Evolutionary conservation across 1,140 invertebrate species (phyloP).

Genomic region (Nasonia longicornis): DNA sequence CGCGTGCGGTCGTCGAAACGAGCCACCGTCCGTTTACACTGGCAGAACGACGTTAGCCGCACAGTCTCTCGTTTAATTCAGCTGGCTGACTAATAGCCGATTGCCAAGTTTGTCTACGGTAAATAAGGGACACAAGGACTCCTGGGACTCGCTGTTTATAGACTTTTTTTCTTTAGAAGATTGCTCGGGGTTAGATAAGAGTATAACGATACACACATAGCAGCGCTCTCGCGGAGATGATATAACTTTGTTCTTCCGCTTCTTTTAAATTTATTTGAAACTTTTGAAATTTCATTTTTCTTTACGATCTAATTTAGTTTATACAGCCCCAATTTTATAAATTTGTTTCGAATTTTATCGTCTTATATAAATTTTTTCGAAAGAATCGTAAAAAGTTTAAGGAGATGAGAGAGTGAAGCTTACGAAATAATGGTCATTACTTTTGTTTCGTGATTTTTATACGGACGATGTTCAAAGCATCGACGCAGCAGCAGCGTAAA

Average conservation of each 20-base stretch:
- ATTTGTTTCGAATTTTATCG: background rate
- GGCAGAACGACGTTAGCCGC: background rate
- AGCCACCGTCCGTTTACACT: conserved; percentile 22
- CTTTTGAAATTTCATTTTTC: background rate
- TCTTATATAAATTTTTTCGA: background rate
- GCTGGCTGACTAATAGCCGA: background rate
- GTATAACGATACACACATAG: background rate
- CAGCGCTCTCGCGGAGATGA: background rate
- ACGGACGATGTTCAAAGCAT: background rate
- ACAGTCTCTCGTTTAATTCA: background rate
- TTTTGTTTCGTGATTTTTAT: background rate
- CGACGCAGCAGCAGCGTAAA: background rate
- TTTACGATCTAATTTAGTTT: background rate
- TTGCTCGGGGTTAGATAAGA: background rate
- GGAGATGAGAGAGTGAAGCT: background rate
- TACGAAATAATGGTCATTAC: background rate
- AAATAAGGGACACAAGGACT: conserved; percentile 7
- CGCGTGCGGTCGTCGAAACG: background rate
- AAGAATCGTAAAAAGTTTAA: background rate
- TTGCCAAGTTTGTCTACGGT: conserved; percentile 16
- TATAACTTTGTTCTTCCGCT: background rate
- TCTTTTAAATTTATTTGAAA: background rate
- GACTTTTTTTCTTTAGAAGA: background rate
- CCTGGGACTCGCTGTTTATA: background rate
- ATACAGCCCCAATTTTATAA: background rate